Conservation (phyloP, 2,113 vertebrate genomes). For the Bubo bubo region DNA sequence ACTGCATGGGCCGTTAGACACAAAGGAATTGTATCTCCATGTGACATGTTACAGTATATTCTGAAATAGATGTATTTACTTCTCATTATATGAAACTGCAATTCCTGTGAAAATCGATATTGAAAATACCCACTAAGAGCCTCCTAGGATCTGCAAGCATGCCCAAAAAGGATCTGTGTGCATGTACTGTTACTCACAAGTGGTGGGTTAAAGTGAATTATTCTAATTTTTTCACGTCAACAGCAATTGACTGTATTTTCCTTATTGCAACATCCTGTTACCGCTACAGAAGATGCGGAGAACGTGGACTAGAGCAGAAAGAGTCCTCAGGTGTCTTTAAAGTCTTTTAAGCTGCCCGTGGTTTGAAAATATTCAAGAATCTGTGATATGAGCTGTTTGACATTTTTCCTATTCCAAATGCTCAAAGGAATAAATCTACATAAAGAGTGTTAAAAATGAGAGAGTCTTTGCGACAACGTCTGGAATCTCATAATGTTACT, state of each 20-base stretch:
- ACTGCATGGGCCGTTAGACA: background rate
- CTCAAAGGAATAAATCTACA: slow-evolving; percentile 61
- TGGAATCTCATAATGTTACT: slow-evolving; percentile 38
- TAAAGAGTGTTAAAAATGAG: slow-evolving; percentile 40
- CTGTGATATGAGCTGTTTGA: slow-evolving; percentile 65
- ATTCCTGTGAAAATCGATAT: slow-evolving; percentile 10
- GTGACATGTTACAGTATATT: background rate
- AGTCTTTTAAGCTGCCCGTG: slow-evolving; percentile 33
- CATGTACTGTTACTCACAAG: background rate
- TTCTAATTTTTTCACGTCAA: background rate
- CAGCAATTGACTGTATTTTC: background rate
- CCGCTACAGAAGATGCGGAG: background rate
- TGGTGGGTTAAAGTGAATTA: slow-evolving; percentile 2
- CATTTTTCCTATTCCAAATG: slow-evolving; percentile 58
- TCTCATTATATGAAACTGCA: slow-evolving; percentile 1
- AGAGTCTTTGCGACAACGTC: background rate
- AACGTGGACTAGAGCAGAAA: background rate
- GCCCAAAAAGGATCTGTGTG: background rate
- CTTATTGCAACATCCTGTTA: background rate
- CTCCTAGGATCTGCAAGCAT: background rate
- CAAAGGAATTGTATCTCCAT: background rate
- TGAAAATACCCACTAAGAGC: slow-evolving; percentile 21
- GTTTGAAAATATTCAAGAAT: slow-evolving; percentile 60
- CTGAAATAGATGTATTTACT: slow-evolving; percentile 27
- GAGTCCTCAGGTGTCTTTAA: slow-evolving; percentile 13